Conservation (phyloP, 2,113 vertebrate genomes). For the Oenanthe melanoleuca region DNA sequence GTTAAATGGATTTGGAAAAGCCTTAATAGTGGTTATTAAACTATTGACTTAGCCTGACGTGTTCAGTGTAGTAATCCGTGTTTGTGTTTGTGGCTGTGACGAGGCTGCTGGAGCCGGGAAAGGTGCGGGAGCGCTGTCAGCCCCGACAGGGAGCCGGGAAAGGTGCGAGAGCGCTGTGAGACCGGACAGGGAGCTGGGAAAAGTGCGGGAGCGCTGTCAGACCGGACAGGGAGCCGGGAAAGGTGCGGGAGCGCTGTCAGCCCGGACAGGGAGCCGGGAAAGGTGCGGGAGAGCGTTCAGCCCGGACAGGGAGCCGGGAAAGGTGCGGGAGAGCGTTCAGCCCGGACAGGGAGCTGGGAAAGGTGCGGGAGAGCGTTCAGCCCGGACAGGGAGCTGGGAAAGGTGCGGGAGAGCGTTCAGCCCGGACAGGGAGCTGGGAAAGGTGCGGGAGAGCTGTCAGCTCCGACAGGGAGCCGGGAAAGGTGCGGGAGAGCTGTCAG, state of each 20-base stretch:
- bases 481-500: background rate
- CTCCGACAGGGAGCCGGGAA: background rate
- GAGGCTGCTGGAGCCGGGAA: background rate
- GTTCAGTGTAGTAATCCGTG: constrained; percentile 57
- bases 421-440: background rate
- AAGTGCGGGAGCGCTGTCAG: too few relatives aligned
- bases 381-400: background rate
- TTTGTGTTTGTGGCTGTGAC: background rate
- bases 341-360: background rate
- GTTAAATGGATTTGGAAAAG: constrained; percentile 70
- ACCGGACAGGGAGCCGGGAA: too few relatives aligned
- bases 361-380: background rate
- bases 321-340: background rate
- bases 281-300: too few relatives aligned
- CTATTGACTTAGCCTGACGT: constrained; percentile 69
- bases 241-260: too few relatives aligned
- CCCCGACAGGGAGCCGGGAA: background rate
- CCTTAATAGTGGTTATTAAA: constrained; percentile 70
- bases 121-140: background rate
- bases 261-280: too few relatives aligned
- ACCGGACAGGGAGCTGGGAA: too few relatives aligned
- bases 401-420: background rate
- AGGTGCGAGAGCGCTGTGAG: background rate
- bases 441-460: background rate
- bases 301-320: background rate